Percentiles rank a stretch among this genome's conserved stretches.
Conservation (phyloP, 2,797 vertebrate genomes). For the Huso huso region DNA sequence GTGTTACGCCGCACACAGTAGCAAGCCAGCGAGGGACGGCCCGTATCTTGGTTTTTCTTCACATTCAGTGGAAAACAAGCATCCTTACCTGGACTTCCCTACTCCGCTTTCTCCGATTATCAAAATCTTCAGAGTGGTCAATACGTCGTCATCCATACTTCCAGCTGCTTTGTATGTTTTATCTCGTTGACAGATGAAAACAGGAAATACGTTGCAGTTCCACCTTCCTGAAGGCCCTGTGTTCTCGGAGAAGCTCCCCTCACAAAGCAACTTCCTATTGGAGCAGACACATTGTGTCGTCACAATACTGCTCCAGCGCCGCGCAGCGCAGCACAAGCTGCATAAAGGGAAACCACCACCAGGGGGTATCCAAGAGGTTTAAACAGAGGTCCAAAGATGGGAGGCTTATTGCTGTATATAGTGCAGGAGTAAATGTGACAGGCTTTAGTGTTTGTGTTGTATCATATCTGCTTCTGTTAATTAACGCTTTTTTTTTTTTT, state of each 20-base stretch:
- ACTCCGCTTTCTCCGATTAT: constrained; percentile 95
- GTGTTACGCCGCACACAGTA: neutral
- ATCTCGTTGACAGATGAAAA: neutral
- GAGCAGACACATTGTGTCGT: neutral
- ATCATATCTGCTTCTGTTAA: too few species aligned
- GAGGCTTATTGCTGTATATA: too few species aligned
- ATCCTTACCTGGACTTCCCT: constrained; percentile 86
- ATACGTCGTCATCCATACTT: constrained; percentile 83
- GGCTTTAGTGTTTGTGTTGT: too few species aligned
- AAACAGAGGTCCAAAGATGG: too few species aligned
- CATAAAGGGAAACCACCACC: too few species aligned
- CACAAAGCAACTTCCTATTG: constrained; percentile 7
- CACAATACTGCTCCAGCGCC: too few species aligned
- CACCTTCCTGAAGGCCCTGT: neutral
- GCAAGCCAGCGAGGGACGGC: neutral
- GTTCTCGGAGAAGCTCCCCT: neutral
- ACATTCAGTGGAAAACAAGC: neutral
- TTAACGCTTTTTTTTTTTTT: too few species aligned
- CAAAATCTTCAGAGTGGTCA: constrained; percentile 89
- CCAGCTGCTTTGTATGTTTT: neutral
- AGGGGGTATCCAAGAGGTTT: too few species aligned
- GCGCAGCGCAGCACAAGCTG: too few species aligned
- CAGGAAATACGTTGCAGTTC: constrained; percentile 1
- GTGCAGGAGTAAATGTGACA: too few species aligned
- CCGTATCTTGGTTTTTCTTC: neutral